These are phyloP conservation scores for Akabosia matsudoensis DNA, from an alignment of 1,140 invertebrate genomes.

Conservation along the genomic window DNA sequence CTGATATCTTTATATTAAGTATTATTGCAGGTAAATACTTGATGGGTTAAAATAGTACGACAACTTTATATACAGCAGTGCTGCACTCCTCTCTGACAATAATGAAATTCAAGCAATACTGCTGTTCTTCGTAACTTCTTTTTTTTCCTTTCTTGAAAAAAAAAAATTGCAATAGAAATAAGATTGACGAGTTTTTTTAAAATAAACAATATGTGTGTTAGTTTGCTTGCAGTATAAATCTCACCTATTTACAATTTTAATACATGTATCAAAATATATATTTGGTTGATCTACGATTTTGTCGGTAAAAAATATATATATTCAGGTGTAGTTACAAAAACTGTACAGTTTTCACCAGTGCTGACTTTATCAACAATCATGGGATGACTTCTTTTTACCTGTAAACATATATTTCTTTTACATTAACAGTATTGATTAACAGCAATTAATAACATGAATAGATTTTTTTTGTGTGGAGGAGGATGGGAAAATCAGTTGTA, in stretches of 20 bases:
- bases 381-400: neutral
- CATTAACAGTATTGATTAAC: neutral
- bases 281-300: neutral
- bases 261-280: neutral
- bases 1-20: neutral
- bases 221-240: too few relatives aligned
- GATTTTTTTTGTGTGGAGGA: neutral
- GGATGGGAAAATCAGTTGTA: neutral
- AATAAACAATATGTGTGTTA: too few relatives aligned
- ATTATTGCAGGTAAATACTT: neutral
- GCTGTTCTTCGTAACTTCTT: too few relatives aligned
- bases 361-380: neutral
- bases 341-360: neutral
- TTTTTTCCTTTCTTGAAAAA: too few relatives aligned
- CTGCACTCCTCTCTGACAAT: neutral
- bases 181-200: too few relatives aligned
- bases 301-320: neutral
- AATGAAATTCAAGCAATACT: too few relatives aligned
- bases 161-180: too few relatives aligned
- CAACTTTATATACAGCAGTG: neutral
- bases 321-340: neutral
- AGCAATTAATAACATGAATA: neutral
- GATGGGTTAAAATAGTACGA: neutral
- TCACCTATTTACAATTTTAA: too few relatives aligned
- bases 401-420: neutral